Evolutionary conservation across 2,113 vertebrate species (phyloP).

Genomic region (Myrmecophaga tridactyla): DNA sequence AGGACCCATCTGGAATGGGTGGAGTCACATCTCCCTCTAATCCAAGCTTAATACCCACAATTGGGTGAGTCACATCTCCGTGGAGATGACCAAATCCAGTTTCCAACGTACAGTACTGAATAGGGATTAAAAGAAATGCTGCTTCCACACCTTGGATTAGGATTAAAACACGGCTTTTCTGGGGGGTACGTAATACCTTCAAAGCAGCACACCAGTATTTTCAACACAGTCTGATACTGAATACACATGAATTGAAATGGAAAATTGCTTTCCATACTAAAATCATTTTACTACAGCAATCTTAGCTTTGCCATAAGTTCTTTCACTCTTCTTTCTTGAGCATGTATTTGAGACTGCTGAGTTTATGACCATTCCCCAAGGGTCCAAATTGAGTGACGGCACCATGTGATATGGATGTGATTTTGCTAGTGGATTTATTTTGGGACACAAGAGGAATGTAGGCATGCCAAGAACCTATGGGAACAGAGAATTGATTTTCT

Average conservation of each 20-base stretch:
- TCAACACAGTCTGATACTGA: background rate
- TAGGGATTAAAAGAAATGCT: too few relatives aligned
- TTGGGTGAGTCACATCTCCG: too few relatives aligned
- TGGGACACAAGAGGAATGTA: background rate
- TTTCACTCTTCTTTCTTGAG: background rate
- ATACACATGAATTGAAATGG: background rate
- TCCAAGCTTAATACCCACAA: too few relatives aligned
- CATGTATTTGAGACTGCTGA: background rate
- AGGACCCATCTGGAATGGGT: too few relatives aligned
- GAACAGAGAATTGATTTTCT: conserved; percentile 27
- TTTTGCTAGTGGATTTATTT: too few relatives aligned
- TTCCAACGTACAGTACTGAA: too few relatives aligned
- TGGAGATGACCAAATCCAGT: too few relatives aligned
- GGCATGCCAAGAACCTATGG: background rate
- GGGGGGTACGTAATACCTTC: too few relatives aligned
- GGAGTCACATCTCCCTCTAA: too few relatives aligned
- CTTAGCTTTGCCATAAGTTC: background rate
- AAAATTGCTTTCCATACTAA: conserved; percentile 1
- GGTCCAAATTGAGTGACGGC: conserved; percentile 33
- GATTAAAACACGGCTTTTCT: too few relatives aligned
- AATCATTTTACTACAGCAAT: background rate
- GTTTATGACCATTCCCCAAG: background rate
- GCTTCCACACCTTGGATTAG: too few relatives aligned
- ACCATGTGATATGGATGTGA: background rate
- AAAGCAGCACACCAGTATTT: too few relatives aligned